A percentile compares a stretch with the other conserved stretches of the same genome.
phyloP scores from a whole-genome alignment of 2,113 vertebrate genomes.

The Epinephelus fuscoguttatus region DNA sequence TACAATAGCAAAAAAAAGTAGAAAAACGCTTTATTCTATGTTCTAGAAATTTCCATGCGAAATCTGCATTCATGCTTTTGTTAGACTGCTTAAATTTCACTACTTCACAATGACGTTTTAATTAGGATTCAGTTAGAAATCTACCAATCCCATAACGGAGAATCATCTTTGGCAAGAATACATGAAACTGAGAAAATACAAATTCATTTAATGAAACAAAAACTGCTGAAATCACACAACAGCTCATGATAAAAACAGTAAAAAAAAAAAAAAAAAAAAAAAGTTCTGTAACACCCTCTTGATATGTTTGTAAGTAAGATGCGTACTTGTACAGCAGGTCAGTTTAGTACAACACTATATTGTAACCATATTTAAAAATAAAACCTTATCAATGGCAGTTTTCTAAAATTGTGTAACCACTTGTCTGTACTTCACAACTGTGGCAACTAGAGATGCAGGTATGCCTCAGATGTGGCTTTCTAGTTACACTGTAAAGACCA shows the following conservation, averaged over 20 bases:
- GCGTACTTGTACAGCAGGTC: not conserved
- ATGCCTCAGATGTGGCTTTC: not conserved
- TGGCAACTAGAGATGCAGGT: not conserved
- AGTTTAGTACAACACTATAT: not conserved
- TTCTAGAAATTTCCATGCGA: conserved; percentile 5
- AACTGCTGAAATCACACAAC: not conserved
- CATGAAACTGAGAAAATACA: not conserved
- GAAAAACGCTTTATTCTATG: conserved; percentile 47
- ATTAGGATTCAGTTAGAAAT: not conserved
- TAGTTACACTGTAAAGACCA: not conserved
- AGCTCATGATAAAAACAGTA: not conserved
- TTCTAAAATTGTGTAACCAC: not conserved
- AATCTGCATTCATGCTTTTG: not conserved
- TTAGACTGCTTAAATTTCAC: not conserved
- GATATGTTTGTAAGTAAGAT: not conserved
- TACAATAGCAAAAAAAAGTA: not conserved
- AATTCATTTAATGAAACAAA: not conserved
- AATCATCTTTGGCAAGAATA: conserved; percentile 31
- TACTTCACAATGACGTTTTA: not conserved
- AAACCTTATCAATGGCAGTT: not conserved
- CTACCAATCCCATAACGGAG: not conserved
- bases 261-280: too few species aligned
- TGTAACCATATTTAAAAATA: not conserved
- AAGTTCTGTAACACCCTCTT: not conserved
- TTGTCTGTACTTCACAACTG: not conserved